Percentiles rank a stretch among this genome's conserved stretches.
phyloP scores from a whole-genome alignment of 2,797 vertebrate species.

The Falco concolor region DNA sequence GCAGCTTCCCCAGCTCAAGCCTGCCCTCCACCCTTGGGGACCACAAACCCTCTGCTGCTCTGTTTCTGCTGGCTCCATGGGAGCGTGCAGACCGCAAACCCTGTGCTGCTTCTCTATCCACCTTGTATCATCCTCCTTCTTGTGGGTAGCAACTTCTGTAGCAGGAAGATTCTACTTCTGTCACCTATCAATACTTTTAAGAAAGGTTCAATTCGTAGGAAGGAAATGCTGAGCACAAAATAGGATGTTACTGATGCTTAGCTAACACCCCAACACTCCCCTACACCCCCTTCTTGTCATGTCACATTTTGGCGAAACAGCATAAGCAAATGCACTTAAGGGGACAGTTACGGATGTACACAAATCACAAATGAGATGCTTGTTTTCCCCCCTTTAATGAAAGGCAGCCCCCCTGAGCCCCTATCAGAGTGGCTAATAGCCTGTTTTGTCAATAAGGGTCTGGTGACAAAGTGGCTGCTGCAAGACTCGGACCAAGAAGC shows the following conservation, averaged over 20 bases:
- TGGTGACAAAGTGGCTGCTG: not conserved
- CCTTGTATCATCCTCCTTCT: not conserved
- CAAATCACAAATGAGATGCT: not conserved
- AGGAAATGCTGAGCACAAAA: not conserved
- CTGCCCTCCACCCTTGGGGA: not conserved
- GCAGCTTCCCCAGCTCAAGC: not conserved
- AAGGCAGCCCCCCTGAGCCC: not conserved
- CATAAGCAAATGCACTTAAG: not conserved
- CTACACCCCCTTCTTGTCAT: not conserved
- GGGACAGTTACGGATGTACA: not conserved
- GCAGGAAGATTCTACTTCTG: not conserved
- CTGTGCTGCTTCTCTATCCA: fast-evolving
- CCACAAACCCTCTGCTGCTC: not conserved
- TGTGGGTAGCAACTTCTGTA: not conserved
- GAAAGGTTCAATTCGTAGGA: not conserved
- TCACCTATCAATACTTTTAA: not conserved
- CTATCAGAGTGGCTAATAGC: not conserved
- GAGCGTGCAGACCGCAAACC: not conserved
- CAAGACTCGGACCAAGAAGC: not conserved
- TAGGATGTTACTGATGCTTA: not conserved
- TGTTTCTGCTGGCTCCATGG: not conserved
- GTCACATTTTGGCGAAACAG: not conserved
- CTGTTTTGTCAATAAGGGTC: not conserved
- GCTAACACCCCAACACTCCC: not conserved
- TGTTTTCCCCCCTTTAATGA: not conserved